Conservation (phyloP, 2,113 vertebrate genomes). For the Mugil cephalus region DNA sequence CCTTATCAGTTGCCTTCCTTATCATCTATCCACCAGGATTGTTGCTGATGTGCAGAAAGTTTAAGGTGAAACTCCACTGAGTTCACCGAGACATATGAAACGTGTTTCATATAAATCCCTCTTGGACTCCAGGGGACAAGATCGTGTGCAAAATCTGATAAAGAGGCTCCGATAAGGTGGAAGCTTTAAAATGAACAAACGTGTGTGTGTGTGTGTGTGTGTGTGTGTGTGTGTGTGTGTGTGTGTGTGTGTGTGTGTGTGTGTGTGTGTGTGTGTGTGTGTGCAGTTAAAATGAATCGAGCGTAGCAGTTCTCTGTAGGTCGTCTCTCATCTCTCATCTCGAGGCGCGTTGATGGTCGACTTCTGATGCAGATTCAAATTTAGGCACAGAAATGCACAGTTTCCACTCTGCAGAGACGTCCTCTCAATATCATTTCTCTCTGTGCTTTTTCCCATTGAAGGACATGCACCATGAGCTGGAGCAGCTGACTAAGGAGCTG, state of each 20-base stretch:
- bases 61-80: not conserved
- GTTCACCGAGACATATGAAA: too few relatives aligned
- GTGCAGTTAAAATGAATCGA: not conserved
- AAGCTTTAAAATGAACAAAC: not conserved
- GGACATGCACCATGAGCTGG: slow-evolving; percentile 96
- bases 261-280: too few relatives aligned
- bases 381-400: too few relatives aligned
- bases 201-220: not conserved
- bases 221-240: too few relatives aligned
- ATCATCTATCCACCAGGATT: slow-evolving; percentile 11
- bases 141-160: not conserved
- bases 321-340: too few relatives aligned
- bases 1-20: too few relatives aligned
- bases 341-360: too few relatives aligned
- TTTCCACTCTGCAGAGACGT: not conserved
- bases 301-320: too few relatives aligned
- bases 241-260: too few relatives aligned
- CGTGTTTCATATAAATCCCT: too few relatives aligned
- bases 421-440: not conserved
- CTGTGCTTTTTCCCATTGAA: slow-evolving; percentile 66
- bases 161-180: not conserved
- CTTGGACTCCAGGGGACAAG: too few relatives aligned
- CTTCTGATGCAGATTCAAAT: too few relatives aligned
- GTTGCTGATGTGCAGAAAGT: not conserved
- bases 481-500: slow-evolving; percentile 97